A percentile compares a stretch with the other conserved stretches of the same genome.
Evolutionary conservation across 2,888 invertebrate genomes (phyloP).

Genomic region (Hydraecia micacea): DNA sequence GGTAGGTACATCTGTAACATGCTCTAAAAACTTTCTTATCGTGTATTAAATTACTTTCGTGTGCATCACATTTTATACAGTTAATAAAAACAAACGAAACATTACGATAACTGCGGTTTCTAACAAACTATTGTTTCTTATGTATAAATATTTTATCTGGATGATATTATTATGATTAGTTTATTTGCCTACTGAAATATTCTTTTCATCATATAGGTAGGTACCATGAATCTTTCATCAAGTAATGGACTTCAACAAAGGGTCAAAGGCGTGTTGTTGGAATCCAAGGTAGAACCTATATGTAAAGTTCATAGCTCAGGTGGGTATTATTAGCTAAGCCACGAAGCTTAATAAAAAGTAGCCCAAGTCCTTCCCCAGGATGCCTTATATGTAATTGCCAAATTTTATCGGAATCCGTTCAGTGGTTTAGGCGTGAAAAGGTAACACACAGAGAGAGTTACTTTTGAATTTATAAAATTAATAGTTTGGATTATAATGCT

Average conservation of each 20-base stretch:
- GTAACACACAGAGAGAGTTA: background rate
- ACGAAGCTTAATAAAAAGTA: no score
- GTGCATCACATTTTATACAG: constrained; percentile 2
- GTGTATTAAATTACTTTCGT: constrained; percentile 5
- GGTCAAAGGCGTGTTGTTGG: constrained; percentile 19
- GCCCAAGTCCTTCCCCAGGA: no score
- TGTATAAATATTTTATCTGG: background rate
- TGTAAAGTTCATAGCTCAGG: background rate
- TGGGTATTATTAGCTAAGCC: no score
- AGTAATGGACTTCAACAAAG: constrained; percentile 32
- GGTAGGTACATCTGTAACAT: background rate
- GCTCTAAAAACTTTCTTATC: constrained; percentile 13
- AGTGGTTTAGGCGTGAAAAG: no score
- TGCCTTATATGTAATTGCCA: no score
- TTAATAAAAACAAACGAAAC: constrained; percentile 4
- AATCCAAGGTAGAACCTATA: background rate
- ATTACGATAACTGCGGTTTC: background rate
- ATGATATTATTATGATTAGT: constrained; percentile 9
- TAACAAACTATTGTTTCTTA: background rate
- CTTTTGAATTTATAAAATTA: background rate
- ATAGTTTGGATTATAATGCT: background rate
- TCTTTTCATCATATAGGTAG: background rate
- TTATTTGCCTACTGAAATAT: constrained; percentile 8
- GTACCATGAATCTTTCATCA: constrained; percentile 13
- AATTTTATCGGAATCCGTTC: no score